These are phyloP conservation scores for Jaculus jaculus DNA, from an alignment of 2,113 vertebrate species.

Conservation along the genomic window DNA sequence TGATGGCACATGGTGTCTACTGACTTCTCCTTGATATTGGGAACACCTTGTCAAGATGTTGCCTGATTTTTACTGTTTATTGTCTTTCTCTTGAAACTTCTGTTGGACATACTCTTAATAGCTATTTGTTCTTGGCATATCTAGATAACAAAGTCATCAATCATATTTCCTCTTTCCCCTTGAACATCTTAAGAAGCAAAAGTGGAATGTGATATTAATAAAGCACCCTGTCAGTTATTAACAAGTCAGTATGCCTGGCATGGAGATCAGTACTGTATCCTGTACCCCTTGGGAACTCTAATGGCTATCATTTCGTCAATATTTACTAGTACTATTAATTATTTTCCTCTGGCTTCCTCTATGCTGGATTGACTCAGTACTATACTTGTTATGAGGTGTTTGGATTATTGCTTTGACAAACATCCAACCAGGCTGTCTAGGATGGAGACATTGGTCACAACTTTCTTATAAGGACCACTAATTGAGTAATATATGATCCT, in stretches of 20 bases:
- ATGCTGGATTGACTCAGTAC: background rate
- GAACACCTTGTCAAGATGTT: no score
- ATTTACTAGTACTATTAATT: background rate
- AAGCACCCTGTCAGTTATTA: constrained; percentile 16
- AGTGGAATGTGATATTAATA: constrained; percentile 32
- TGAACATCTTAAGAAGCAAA: constrained; percentile 21
- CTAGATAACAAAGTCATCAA: constrained; percentile 4
- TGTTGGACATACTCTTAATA: background rate
- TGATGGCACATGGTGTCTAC: no score
- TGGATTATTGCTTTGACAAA: constrained; percentile 25
- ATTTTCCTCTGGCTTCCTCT: background rate
- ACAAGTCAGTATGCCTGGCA: background rate
- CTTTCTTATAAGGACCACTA: constrained; percentile 39
- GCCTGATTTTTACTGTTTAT: no score
- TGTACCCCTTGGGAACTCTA: background rate
- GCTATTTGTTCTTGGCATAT: background rate
- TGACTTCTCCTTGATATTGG: no score
- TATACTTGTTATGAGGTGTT: constrained; percentile 37
- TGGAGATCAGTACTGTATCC: constrained; percentile 15
- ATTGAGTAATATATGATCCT: background rate
- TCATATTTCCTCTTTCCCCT: background rate
- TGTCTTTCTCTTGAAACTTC: no score
- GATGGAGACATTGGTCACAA: background rate
- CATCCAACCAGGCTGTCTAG: constrained; percentile 4
- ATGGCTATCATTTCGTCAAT: constrained; percentile 30